These are phyloP conservation scores for Potorous gilbertii DNA, from an alignment of 2,797 vertebrate species.

Conservation along the genomic window DNA sequence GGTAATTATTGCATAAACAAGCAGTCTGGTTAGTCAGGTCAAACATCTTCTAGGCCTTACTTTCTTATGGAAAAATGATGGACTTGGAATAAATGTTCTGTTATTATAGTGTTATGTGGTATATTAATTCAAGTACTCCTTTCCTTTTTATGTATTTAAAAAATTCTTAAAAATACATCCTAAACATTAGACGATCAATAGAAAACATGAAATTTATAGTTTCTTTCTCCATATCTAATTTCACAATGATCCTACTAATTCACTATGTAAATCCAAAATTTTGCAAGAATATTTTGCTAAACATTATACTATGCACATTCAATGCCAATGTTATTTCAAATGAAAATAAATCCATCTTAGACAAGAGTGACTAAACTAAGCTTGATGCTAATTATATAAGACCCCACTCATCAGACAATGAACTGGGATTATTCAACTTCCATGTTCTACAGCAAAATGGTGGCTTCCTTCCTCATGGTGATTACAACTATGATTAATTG, in stretches of 20 bases:
- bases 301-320: background rate
- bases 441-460: constrained; percentile 68
- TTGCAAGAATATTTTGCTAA: background rate
- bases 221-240: background rate
- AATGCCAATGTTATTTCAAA: background rate
- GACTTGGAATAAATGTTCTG: background rate
- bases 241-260: constrained; percentile 17
- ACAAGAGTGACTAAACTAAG: background rate
- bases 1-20: background rate
- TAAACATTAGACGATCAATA: constrained; percentile 17
- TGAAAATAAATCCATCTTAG: constrained; percentile 47
- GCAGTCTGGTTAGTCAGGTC: background rate
- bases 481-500: constrained; percentile 78
- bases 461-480: constrained; percentile 79
- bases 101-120: background rate
- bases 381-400: constrained; percentile 58
- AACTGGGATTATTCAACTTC: constrained; percentile 75
- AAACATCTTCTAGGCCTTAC: background rate
- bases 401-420: constrained; percentile 68
- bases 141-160: background rate
- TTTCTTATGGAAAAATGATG: background rate
- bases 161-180: constrained; percentile 18
- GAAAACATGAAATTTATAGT: background rate
- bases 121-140: background rate
- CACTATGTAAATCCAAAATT: constrained; percentile 26